Percentiles rank a stretch among this genome's conserved stretches.
These are phyloP conservation scores for Empidonax traillii DNA, from an alignment of 2,113 vertebrate genomes.

Conservation along the genomic window DNA sequence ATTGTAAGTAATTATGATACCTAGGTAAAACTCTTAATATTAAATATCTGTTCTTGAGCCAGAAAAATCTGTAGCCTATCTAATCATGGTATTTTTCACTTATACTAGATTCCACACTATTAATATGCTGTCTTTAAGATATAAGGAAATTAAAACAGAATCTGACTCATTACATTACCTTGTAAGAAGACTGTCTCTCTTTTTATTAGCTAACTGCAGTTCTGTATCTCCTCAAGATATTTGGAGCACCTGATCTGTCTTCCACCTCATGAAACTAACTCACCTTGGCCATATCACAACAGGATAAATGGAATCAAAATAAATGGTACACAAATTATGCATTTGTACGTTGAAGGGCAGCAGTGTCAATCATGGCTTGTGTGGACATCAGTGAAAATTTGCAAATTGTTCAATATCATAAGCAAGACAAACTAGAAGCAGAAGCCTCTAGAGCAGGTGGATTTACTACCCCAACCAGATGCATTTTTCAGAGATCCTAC, in stretches of 20 bases:
- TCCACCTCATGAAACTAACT: not conserved
- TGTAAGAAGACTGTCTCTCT: not conserved
- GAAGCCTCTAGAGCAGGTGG: not conserved
- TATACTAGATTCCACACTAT: not conserved
- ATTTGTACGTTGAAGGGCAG: not conserved
- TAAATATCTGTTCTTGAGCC: not conserved
- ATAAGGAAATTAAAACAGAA: not conserved
- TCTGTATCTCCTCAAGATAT: not conserved
- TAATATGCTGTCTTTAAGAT: not conserved
- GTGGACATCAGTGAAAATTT: not conserved
- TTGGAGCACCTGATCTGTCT: not conserved
- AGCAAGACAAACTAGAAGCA: not conserved
- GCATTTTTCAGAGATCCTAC: constrained; percentile 1
- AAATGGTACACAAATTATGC: not conserved
- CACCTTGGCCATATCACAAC: not conserved
- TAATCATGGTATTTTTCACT: not conserved
- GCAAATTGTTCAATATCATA: not conserved
- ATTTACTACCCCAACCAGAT: not conserved
- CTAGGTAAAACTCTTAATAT: not conserved
- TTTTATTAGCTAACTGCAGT: not conserved
- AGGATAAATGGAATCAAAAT: not conserved
- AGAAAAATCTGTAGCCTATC: not conserved
- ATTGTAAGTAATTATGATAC: not conserved
- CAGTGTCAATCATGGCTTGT: not conserved
- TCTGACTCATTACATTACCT: not conserved